These are phyloP conservation scores for Venusia cambrica DNA, from an alignment of 2,888 invertebrate species.

Conservation along the genomic window DNA sequence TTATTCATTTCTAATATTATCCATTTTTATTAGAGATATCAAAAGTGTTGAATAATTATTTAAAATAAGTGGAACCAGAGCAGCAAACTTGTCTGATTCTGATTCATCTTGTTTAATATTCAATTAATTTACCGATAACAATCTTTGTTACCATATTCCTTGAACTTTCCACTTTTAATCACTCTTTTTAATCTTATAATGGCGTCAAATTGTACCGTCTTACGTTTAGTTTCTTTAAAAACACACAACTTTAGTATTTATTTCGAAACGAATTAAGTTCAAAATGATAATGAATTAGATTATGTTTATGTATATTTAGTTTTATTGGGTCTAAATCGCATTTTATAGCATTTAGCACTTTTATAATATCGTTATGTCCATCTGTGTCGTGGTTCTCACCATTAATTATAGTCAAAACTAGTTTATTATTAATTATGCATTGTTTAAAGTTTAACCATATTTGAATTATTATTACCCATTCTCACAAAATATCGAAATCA, in stretches of 20 bases:
- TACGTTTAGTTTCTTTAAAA: slow-evolving; percentile 2
- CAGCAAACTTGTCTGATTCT: slow-evolving; percentile 6
- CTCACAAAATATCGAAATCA: too few relatives aligned
- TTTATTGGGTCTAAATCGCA: slow-evolving; percentile 6
- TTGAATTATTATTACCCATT: slow-evolving; percentile 1
- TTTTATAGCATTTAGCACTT: slow-evolving; percentile 8
- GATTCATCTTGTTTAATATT: slow-evolving; percentile 26
- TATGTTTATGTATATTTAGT: background rate
- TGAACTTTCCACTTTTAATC: slow-evolving; percentile 27
- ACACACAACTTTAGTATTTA: slow-evolving; percentile 5
- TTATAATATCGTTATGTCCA: slow-evolving; percentile 7
- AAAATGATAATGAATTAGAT: background rate
- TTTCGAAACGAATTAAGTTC: background rate
- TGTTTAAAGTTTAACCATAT: slow-evolving; percentile 2
- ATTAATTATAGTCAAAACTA: slow-evolving; percentile 8
- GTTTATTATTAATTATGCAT: slow-evolving; percentile 7
- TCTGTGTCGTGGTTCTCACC: slow-evolving; percentile 11
- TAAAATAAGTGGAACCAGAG: background rate
- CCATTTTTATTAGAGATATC: too few relatives aligned
- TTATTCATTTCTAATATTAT: too few relatives aligned
- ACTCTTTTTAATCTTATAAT: slow-evolving; percentile 22
- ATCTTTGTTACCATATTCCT: slow-evolving; percentile 29
- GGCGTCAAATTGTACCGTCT: slow-evolving; percentile 22
- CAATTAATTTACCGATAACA: slow-evolving; percentile 31
- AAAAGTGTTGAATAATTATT: too few relatives aligned